Conservation (phyloP, 2,888 invertebrate species). For the Resseliella maxima region DNA sequence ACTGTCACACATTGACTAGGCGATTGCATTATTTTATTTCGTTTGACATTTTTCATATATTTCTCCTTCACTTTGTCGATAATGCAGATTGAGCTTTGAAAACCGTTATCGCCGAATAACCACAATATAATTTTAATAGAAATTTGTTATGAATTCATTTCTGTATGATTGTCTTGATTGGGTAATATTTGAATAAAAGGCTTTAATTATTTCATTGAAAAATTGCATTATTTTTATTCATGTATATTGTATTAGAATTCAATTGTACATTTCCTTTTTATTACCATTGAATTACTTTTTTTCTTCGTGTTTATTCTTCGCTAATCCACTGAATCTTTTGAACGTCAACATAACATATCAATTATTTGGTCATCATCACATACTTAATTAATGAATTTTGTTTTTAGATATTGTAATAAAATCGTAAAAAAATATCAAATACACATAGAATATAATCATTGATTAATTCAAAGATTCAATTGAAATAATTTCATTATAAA, state of each 20-base stretch:
- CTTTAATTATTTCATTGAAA: not conserved
- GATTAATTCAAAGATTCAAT: no score
- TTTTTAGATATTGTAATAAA: no score
- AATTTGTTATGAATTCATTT: no score
- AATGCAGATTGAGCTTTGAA: not conserved
- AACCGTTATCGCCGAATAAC: not conserved
- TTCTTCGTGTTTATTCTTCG: not conserved
- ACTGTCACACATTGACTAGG: not conserved
- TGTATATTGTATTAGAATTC: slow-evolving; percentile 1
- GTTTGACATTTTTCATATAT: not conserved
- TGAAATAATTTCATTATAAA: no score
- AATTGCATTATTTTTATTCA: not conserved
- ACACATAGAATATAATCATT: no score
- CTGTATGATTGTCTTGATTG: no score
- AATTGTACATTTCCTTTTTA: not conserved
- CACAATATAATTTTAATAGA: not conserved
- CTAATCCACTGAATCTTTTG: no score
- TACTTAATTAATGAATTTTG: no score
- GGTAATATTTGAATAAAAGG: not conserved
- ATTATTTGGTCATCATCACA: no score
- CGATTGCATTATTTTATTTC: not conserved
- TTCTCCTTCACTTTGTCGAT: not conserved
- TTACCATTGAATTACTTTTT: slow-evolving; percentile 22
- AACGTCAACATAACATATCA: no score
- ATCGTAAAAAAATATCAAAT: no score